These are phyloP conservation scores for Peromyscus attwateri DNA, from an alignment of 2,797 vertebrate species.

Conservation along the genomic window DNA sequence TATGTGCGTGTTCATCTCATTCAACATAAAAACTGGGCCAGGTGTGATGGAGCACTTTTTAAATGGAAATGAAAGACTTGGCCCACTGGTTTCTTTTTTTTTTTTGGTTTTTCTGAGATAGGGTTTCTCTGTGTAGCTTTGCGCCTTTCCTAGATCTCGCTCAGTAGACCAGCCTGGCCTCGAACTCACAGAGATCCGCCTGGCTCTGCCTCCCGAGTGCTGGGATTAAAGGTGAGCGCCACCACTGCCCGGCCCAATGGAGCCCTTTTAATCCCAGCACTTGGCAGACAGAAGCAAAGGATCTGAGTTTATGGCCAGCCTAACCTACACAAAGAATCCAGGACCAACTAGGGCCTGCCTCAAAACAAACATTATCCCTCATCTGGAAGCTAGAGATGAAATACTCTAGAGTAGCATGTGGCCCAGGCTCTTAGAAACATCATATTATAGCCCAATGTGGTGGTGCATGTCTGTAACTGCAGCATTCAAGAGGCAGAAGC, in stretches of 20 bases:
- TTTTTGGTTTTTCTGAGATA: too few relatives aligned
- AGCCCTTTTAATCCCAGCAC: background rate
- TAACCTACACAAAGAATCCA: background rate
- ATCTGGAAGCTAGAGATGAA: background rate
- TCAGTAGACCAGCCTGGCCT: too few relatives aligned
- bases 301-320: background rate
- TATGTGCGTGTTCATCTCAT: background rate
- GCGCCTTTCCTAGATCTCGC: too few relatives aligned
- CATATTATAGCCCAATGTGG: background rate
- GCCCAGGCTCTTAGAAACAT: background rate
- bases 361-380: background rate
- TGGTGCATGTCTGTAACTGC: background rate
- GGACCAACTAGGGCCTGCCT: background rate
- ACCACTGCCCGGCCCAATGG: background rate
- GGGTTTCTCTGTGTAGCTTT: too few relatives aligned
- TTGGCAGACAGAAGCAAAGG: background rate
- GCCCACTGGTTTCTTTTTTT: too few relatives aligned
- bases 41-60: background rate
- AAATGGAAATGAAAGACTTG: too few relatives aligned
- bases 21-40: conserved; percentile 25
- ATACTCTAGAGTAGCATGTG: background rate
- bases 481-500: background rate
- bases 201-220: too few relatives aligned
- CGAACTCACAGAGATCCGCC: too few relatives aligned
- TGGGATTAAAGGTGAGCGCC: too few relatives aligned